These are phyloP conservation scores for Podocnemis expansa DNA, from an alignment of 2,113 vertebrate genomes.

Conservation along the genomic window DNA sequence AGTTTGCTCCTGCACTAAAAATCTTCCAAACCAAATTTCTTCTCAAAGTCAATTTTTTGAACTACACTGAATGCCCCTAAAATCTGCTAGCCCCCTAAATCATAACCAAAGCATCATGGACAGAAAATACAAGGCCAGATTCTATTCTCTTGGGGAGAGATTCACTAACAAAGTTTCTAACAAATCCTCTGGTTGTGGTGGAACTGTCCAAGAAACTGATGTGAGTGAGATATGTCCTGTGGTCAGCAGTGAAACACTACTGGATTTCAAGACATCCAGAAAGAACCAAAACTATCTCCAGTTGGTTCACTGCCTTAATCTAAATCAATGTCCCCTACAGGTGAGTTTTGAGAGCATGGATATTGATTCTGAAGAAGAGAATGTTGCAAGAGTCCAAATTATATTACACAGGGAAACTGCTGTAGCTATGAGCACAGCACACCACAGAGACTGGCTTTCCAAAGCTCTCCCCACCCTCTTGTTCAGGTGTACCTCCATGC, in stretches of 20 bases:
- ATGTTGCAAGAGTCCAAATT: not conserved
- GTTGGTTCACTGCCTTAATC: not conserved
- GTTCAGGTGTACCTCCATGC: conserved; percentile 5
- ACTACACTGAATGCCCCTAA: not conserved
- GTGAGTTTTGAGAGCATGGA: conserved; percentile 1
- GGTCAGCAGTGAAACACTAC: not conserved
- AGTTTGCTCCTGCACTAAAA: not conserved
- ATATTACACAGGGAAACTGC: conserved; percentile 2
- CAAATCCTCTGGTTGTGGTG: not conserved
- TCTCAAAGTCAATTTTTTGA: not conserved
- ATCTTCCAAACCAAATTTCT: conserved; percentile 5
- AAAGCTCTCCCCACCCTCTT: not conserved
- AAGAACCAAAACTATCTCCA: not conserved
- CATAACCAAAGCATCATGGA: not conserved
- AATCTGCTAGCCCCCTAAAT: not conserved
- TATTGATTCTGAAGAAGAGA: not conserved
- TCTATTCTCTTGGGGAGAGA: not conserved
- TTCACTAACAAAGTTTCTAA: not conserved
- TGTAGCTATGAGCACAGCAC: not conserved
- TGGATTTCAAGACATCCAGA: not conserved
- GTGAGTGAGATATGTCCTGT: not conserved
- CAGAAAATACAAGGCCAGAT: not conserved
- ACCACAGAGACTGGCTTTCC: not conserved
- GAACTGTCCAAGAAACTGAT: not conserved
- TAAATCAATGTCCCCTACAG: conserved; percentile 12